Evolutionary conservation across 2,888 invertebrate species (phyloP).

Genomic region (Drosophila borealis): DNA sequence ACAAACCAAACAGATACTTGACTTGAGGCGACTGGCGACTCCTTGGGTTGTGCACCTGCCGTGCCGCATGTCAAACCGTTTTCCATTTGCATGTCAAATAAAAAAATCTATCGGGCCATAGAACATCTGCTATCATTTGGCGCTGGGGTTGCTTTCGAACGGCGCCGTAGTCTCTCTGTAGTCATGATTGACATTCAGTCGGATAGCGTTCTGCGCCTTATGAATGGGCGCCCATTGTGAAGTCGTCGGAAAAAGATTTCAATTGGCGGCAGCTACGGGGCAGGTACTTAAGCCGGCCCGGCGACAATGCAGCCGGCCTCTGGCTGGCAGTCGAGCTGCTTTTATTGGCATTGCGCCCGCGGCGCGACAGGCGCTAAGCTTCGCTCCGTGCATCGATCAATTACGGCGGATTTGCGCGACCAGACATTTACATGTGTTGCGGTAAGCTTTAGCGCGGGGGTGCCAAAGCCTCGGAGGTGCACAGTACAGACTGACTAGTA

Average conservation of each 20-base stretch:
- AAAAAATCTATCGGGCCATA: constrained; percentile 55
- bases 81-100: constrained; percentile 76
- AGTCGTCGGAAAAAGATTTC: constrained; percentile 33
- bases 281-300: constrained; percentile 72
- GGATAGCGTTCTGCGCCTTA: constrained; percentile 50
- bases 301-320: constrained; percentile 51
- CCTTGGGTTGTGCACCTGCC: constrained; percentile 69
- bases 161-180: constrained; percentile 29
- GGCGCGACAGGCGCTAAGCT: constrained; percentile 78
- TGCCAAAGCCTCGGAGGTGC: constrained; percentile 15
- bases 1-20: constrained; percentile 46
- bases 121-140: constrained; percentile 81
- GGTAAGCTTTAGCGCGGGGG: constrained; percentile 66
- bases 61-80: constrained; percentile 50
- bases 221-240: constrained; percentile 73
- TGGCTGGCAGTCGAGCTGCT: constrained; percentile 26
- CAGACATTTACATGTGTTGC: constrained; percentile 76
- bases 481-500: constrained; percentile 3
- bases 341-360: constrained; percentile 75
- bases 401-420: constrained; percentile 69
- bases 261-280: constrained; percentile 52
- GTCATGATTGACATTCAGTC: constrained; percentile 78
- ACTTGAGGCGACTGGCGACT: constrained; percentile 49
- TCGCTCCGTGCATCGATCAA: constrained; percentile 75
- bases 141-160: constrained; percentile 55